Base-by-base conservation (phyloP, 2,797 vertebrate genomes). In the Chelmon rostratus region DNA sequence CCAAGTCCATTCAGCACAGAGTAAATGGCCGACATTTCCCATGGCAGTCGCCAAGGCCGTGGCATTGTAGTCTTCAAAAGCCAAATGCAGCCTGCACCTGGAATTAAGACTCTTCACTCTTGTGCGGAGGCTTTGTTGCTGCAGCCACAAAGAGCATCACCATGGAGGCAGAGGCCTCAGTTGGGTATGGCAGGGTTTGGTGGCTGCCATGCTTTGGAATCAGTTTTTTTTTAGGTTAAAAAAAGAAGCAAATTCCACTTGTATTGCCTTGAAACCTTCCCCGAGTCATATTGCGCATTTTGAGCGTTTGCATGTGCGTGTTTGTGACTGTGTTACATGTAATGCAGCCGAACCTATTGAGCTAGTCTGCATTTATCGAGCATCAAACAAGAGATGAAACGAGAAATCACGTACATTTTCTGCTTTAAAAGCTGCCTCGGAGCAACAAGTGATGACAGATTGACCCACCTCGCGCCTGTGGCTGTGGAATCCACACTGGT, bases 51-150 rank as follows among this genome's bases (percentile, higher is more conserved):
- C 64, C 33, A 62, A 79, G 49, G 68, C 3, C 8, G 5, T 37
- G 19, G 19, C 35, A 59, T 19, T 76, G 40, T 21, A 4, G 23
- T 54, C 21, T 42, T 44, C 19, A 77, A 78, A 87, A 77, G 19
- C 6, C 8, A 65, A 56, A 67, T 50, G 69, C 18, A 70, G 47
- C 18, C 52, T 40, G 35, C 68, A 69, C 25, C 47, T 59, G 44
- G 18, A 63, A 63, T 3, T 46, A 12, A 78, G 42, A 66, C 25
- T 44, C 57, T 54, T 59, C 16, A 56, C 40, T 77, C 19, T 15
- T 63, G 21, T 57, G 40, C 19, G 35, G 23, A 74, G 16, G 53
- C 49, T 64, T 28, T 68, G 19, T 13, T 68, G 33, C 66, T 25
- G 59, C 40, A 40, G 6, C 25, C 21, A 11, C 31, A 33, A 16